These are phyloP conservation scores for Melolontha melolontha DNA, from an alignment of 2,888 invertebrate species.

Conservation along the genomic window DNA sequence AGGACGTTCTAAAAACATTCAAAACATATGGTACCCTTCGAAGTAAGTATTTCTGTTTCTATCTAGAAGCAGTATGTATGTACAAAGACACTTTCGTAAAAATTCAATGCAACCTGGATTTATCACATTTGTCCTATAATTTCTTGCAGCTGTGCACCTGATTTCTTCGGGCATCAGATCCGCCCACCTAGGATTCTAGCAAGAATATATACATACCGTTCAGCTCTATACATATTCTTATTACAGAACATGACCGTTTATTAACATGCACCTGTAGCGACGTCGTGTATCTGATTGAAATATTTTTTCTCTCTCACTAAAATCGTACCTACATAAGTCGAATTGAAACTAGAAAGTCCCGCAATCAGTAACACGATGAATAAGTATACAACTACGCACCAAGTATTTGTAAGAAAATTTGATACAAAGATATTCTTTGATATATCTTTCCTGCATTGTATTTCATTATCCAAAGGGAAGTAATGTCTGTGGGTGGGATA, in stretches of 20 bases:
- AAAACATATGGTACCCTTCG: too few species aligned
- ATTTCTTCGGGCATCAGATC: slow-evolving; percentile 24
- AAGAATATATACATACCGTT: not conserved
- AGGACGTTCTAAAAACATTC: too few species aligned
- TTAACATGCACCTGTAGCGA: slow-evolving; percentile 20
- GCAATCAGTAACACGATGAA: not conserved
- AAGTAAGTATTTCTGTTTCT: not conserved
- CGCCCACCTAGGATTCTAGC: slow-evolving; percentile 11
- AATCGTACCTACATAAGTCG: not conserved
- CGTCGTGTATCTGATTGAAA: slow-evolving; percentile 18
- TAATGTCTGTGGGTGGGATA: too few species aligned
- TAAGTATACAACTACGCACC: not conserved
- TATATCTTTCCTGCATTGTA: too few species aligned
- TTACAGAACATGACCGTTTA: slow-evolving; percentile 23
- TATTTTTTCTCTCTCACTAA: slow-evolving; percentile 1
- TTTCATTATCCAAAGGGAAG: too few species aligned
- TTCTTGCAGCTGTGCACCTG: slow-evolving; percentile 7
- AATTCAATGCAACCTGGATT: slow-evolving; percentile 12
- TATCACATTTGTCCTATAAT: not conserved
- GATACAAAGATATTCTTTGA: too few species aligned
- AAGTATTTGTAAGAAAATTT: not conserved
- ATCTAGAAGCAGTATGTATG: not conserved
- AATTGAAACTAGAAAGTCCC: slow-evolving; percentile 4
- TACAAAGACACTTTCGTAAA: slow-evolving; percentile 4
- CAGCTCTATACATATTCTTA: not conserved